Base-by-base conservation (phyloP, 2,888 invertebrate species). In the Congeria kusceri region DNA sequence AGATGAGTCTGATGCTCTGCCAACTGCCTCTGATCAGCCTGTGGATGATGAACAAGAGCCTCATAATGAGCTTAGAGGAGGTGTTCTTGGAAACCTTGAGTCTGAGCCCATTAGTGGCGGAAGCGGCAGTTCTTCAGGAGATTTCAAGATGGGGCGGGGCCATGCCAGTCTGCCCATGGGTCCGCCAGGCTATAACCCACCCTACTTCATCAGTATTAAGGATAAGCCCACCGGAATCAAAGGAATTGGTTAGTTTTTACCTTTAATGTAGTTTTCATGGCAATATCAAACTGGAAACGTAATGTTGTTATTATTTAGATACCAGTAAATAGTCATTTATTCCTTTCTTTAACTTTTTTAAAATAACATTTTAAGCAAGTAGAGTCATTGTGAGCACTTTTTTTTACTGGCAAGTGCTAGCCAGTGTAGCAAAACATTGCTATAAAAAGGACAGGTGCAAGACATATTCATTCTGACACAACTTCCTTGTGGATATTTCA, bases 131-230 rank as follows among this genome's bases (percentile, higher is more conserved):
- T 47, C 66, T 32, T 56, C 28, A 3, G 62, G 53, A 11, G 57
- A 66, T 23, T 61, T 32, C 20, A 20, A 46, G 1, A 15, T 15
- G 18, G 20, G 74, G 44, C 23, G 65, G 39, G 11, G 68, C 44
- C 46, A 68, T 56, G 59, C 11, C 1, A 88, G 87, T 75, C 59
- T 89, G 69, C 89, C 87, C 3, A 70, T 80, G 15, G 77, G 72
- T 2, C 75, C 73, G 27, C 59, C 75, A 0, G 53, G 61, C 15
- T 29, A 65, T 0, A 77, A 69, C 11, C 72, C 63, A n/a, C 63
- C 66, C 9, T 87, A 87, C 68, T 83, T 71, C 32, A 46, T 77
- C 15, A 88, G 88, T 13, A 72, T 85, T 29, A 77, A 71, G 15
- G 83, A 74, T 29, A 70, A 71, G 15, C 84, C 87, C 0, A 73